Evolutionary conservation across 2,888 invertebrate species (phyloP).

Genomic region (Apantesis nais): DNA sequence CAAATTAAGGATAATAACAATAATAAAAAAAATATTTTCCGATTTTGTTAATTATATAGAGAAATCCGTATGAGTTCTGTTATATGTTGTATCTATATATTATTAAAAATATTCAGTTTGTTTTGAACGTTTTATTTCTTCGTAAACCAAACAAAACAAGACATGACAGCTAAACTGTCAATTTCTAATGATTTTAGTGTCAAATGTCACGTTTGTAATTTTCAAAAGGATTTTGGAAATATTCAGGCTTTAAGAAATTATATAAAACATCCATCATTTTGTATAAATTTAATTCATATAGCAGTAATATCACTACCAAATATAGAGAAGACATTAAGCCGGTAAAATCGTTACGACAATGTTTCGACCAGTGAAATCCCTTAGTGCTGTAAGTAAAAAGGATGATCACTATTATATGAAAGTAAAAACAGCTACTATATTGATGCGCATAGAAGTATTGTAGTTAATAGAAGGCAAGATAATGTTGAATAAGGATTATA

Average conservation of each 20-base stretch:
- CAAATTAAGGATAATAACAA: too few relatives aligned
- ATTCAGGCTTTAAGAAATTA: too few relatives aligned
- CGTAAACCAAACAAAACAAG: not conserved
- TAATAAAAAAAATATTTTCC: too few relatives aligned
- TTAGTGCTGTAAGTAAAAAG: conserved; percentile 34
- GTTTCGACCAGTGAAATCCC: conserved; percentile 38
- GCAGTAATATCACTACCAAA: not conserved
- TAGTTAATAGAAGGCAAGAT: not conserved
- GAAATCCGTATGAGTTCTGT: not conserved
- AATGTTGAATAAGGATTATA: not conserved
- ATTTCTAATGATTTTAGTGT: not conserved
- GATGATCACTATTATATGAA: not conserved
- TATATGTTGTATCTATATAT: not conserved
- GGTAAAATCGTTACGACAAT: conserved; percentile 18
- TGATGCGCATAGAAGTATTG: not conserved
- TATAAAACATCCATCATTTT: not conserved
- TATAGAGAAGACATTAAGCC: not conserved
- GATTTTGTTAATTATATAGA: not conserved
- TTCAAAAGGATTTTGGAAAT: too few relatives aligned
- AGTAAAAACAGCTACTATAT: not conserved
- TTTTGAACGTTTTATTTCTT: not conserved
- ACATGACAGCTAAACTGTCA: not conserved
- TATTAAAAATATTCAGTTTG: rapidly evolving
- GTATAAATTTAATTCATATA: not conserved
- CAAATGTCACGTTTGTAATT: not conserved